Evolutionary conservation across 2,113 vertebrate genomes (phyloP).

Genomic region (Genyomyrus donnyi): DNA sequence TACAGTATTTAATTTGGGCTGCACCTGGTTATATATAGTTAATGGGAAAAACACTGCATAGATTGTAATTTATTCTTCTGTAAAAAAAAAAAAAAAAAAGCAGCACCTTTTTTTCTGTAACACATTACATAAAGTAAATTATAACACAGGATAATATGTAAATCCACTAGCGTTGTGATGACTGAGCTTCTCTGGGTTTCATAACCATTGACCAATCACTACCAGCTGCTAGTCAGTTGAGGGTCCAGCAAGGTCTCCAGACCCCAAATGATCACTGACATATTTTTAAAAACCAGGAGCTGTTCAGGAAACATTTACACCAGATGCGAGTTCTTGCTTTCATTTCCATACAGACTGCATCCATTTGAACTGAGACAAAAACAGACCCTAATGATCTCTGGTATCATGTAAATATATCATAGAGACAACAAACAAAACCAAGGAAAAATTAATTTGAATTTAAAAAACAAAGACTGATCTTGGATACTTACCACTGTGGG

Average conservation of each 20-base stretch:
- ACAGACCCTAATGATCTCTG: neutral
- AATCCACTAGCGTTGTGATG: neutral
- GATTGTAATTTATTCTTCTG: neutral
- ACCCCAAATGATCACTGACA: neutral
- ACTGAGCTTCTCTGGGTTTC: neutral
- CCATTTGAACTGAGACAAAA: neutral
- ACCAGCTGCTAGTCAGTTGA: neutral
- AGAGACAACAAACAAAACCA: conserved; percentile 15
- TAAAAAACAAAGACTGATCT: neutral
- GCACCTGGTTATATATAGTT: neutral
- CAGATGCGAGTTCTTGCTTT: neutral
- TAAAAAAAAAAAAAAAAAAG: neutral
- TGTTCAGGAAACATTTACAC: neutral
- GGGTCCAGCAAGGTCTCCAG: neutral
- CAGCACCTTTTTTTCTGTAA: neutral
- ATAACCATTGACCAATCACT: neutral
- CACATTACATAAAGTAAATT: neutral
- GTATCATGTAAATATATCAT: neutral
- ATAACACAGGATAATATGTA: neutral
- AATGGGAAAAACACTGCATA: neutral
- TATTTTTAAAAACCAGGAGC: neutral
- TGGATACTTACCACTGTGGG: neutral
- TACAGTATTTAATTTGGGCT: neutral
- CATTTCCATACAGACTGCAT: neutral
- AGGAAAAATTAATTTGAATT: conserved; percentile 14